A percentile compares a stretch with the other conserved stretches of the same genome.
phyloP scores from a whole-genome alignment of 1,140 invertebrate genomes.

The Diachasmimorpha longicaudata region DNA sequence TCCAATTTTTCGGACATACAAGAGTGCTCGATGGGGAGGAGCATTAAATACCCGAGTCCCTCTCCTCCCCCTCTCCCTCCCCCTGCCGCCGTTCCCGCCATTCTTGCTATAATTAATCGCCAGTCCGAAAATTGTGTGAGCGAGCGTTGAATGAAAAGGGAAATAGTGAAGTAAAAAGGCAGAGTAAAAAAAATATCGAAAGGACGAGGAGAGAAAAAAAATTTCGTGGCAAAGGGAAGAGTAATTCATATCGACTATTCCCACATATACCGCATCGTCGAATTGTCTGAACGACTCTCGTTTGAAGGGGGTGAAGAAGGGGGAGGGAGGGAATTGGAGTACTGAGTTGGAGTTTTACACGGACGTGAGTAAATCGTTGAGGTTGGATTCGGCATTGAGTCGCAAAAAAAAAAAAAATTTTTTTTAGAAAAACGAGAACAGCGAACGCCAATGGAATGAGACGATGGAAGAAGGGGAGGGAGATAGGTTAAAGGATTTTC shows the following conservation, averaged over 20 bases:
- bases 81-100: not conserved
- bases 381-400: constrained; percentile 10
- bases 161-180: not conserved
- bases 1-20: not conserved
- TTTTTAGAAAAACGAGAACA: not conserved
- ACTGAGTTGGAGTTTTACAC: constrained; percentile 12
- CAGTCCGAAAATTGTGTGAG: not conserved
- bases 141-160: not conserved
- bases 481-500: not conserved
- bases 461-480: not conserved
- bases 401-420: not conserved
- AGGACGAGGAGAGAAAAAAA: not conserved
- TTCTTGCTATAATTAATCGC: not conserved
- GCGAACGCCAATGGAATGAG: not conserved
- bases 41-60: not conserved
- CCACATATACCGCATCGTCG: constrained; percentile 1
- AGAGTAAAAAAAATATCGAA: not conserved
- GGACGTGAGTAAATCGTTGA: constrained; percentile 21
- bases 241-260: constrained; percentile 23
- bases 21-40: not conserved
- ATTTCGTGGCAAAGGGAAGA: not conserved
- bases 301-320: not conserved
- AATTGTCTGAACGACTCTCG: constrained; percentile 1
- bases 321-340: constrained; percentile 11
- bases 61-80: not conserved